phyloP scores from a whole-genome alignment of 2,797 vertebrate genomes.

The Morus bassanus region DNA sequence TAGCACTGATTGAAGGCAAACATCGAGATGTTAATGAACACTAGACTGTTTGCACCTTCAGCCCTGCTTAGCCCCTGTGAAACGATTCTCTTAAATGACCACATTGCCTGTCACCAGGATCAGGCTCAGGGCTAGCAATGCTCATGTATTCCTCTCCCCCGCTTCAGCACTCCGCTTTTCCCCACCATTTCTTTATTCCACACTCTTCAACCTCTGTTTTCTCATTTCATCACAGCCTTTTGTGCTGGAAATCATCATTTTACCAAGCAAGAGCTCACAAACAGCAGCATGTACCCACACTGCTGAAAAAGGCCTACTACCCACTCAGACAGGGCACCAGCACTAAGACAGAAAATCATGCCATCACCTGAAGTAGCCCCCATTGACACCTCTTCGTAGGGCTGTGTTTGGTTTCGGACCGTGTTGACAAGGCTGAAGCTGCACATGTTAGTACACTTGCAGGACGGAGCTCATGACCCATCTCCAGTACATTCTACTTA shows the following conservation, averaged over 20 bases:
- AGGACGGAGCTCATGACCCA: neutral
- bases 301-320: neutral
- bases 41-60: neutral
- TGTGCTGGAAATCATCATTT: neutral
- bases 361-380: neutral
- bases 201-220: neutral
- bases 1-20: neutral
- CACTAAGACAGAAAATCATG: rapidly evolving
- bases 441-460: rapidly evolving
- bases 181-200: neutral
- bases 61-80: neutral
- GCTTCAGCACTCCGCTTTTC: neutral
- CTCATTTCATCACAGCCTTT: neutral
- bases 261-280: neutral
- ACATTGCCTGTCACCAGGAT: neutral
- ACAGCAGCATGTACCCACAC: neutral
- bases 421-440: neutral
- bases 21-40: neutral
- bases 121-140: neutral
- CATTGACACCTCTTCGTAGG: neutral
- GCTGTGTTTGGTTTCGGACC: neutral
- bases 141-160: neutral
- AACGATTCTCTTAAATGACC: neutral
- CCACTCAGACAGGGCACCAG: neutral
- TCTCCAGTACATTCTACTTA: neutral